Conservation (phyloP, 2,113 vertebrate species). For the Hypocryptadius cinnamomeus region DNA sequence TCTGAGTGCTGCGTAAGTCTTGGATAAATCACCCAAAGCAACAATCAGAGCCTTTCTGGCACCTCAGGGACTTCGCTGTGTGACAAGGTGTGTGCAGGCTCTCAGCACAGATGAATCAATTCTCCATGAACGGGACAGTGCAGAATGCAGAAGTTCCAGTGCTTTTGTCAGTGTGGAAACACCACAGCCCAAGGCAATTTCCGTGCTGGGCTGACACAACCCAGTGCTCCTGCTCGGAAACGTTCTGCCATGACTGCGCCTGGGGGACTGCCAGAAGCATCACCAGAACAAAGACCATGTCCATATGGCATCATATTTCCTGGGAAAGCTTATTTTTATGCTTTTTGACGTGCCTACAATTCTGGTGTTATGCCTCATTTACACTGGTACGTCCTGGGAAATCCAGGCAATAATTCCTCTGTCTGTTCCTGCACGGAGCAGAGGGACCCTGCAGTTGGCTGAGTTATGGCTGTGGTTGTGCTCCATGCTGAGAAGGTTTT, state of each 20-base stretch:
- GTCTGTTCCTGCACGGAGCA: not conserved
- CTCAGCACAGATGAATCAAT: not conserved
- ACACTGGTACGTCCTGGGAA: not conserved
- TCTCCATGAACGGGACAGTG: not conserved
- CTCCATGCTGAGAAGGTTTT: not conserved
- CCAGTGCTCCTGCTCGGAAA: not conserved
- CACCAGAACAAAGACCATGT: not conserved
- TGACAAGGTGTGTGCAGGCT: slow-evolving; percentile 1
- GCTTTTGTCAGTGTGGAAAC: not conserved
- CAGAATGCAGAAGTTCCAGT: not conserved
- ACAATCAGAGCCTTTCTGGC: not conserved
- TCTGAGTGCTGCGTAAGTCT: not conserved
- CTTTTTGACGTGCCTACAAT: not conserved
- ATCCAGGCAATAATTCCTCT: not conserved
- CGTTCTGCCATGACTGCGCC: not conserved
- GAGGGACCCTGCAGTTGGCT: not conserved
- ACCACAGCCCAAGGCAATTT: not conserved
- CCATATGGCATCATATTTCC: slow-evolving; percentile 17
- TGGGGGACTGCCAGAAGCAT: not conserved
- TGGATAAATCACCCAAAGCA: slow-evolving; percentile 2
- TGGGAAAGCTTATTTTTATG: not conserved
- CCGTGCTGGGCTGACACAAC: not conserved
- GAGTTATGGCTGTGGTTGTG: not conserved
- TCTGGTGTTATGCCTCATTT: slow-evolving; percentile 27
- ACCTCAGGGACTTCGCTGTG: not conserved